Conservation (phyloP, 2,888 invertebrate genomes). For the Dioctria rufipes region DNA sequence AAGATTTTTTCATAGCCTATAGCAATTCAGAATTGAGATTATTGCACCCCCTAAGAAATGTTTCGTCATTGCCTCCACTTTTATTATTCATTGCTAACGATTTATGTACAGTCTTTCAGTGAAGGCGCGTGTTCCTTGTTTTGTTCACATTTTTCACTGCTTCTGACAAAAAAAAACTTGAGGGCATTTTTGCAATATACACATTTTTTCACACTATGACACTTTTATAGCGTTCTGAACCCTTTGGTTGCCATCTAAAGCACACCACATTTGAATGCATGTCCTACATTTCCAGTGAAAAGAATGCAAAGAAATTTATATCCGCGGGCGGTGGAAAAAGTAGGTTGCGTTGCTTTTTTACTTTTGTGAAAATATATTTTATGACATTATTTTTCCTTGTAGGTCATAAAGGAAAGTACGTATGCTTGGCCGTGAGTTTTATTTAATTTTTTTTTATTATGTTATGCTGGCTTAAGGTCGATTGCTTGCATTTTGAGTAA, state of each 20-base stretch:
- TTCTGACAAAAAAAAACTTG: conserved; percentile 40
- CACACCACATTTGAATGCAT: conserved; percentile 37
- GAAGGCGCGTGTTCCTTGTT: conserved; percentile 16
- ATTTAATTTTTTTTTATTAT: too few species aligned
- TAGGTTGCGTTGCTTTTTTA: conserved; percentile 41
- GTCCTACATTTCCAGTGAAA: conserved; percentile 39
- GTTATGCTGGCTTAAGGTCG: too few species aligned
- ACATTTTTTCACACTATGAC: conserved; percentile 38
- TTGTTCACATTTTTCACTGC: conserved; percentile 32
- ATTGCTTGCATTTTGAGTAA: too few species aligned
- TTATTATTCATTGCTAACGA: conserved; percentile 38
- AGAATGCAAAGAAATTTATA: conserved; percentile 45
- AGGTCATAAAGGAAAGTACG: neutral
- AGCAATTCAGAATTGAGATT: neutral
- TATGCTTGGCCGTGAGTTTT: neutral
- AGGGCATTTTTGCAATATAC: conserved; percentile 38
- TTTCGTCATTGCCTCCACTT: conserved; percentile 21
- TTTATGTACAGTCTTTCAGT: conserved; percentile 18
- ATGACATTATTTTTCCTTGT: neutral
- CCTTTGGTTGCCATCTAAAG: conserved; percentile 49
- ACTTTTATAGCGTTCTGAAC: conserved; percentile 47
- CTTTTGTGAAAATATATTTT: neutral
- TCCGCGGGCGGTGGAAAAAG: conserved; percentile 38
- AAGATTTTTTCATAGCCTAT: too few species aligned
- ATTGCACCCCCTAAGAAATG: conserved; percentile 7